These are phyloP conservation scores for Sinohyriopsis cumingii DNA, from an alignment of 2,888 invertebrate species.

Conservation along the genomic window DNA sequence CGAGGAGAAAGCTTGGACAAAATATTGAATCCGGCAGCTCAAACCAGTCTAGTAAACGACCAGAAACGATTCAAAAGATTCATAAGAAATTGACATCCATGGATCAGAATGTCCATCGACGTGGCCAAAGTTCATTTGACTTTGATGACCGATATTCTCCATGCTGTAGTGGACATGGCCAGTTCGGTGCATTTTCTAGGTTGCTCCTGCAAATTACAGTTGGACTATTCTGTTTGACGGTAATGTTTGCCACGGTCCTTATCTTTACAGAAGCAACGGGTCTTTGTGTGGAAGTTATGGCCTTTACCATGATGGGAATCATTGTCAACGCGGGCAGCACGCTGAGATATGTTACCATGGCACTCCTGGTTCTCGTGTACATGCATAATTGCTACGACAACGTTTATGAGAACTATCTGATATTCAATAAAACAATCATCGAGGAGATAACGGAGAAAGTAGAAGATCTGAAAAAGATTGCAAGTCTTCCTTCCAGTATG, in stretches of 20 bases:
- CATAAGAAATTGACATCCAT: conserved; percentile 46
- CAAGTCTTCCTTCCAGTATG: conserved; percentile 58
- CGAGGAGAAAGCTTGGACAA: conserved; percentile 47
- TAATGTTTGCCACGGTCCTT: conserved; percentile 56
- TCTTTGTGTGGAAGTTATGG: conserved; percentile 62
- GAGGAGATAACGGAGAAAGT: conserved; percentile 64
- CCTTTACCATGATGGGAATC: conserved; percentile 68
- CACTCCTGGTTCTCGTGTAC: conserved; percentile 65
- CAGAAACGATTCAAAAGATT: conserved; percentile 39
- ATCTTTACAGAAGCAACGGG: conserved; percentile 65
- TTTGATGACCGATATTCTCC: conserved; percentile 46
- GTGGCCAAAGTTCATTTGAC: conserved; percentile 11
- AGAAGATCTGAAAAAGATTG: conserved; percentile 63
- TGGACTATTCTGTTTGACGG: conserved; percentile 51
- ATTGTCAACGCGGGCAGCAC: conserved; percentile 67
- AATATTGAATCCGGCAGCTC: conserved; percentile 17
- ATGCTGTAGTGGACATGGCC: conserved; percentile 38
- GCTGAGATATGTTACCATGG: conserved; percentile 66
- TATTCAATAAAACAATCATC: conserved; percentile 66
- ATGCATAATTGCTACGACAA: conserved; percentile 70
- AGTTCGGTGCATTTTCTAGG: conserved; percentile 24
- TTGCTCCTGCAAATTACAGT: conserved; percentile 42
- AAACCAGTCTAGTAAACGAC: conserved; percentile 17
- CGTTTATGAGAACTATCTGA: conserved; percentile 69
- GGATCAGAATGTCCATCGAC: conserved; percentile 45